Percentiles rank a stretch among this genome's conserved stretches.
phyloP scores from a whole-genome alignment of 1,140 invertebrate species.

The Maconellicoccus hirsutus region DNA sequence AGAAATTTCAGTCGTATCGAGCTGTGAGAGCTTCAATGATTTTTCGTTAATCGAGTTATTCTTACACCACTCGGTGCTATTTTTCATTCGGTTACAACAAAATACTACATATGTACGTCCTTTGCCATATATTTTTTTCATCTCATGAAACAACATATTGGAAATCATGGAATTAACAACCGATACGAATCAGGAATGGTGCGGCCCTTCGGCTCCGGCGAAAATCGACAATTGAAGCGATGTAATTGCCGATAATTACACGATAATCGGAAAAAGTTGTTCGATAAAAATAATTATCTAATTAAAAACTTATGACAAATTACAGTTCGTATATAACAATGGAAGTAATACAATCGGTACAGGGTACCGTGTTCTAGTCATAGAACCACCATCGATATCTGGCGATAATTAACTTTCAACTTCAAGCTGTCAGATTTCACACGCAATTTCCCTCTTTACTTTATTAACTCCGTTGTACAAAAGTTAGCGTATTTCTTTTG shows the following conservation, averaged over 20 bases:
- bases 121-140: too few species aligned
- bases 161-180: too few species aligned
- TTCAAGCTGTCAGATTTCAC: slow-evolving; percentile 21
- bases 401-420: slow-evolving; percentile 12
- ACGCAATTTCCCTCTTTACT: slow-evolving; percentile 21
- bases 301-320: slow-evolving; percentile 1
- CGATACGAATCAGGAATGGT: too few species aligned
- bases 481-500: neutral
- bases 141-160: too few species aligned
- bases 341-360: neutral
- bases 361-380: neutral
- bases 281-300: neutral
- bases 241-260: neutral
- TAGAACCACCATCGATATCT: too few species aligned
- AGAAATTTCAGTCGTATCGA: too few species aligned
- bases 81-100: too few species aligned
- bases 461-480: slow-evolving; percentile 2
- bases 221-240: neutral
- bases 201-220: too few species aligned
- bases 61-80: too few species aligned
- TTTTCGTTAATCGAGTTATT: too few species aligned
- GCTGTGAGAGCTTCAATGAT: too few species aligned
- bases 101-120: too few species aligned
- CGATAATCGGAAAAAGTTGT: neutral
- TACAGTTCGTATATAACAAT: neutral